Evolutionary conservation across 2,797 vertebrate genomes (phyloP).

Genomic region (Betta splendens): DNA sequence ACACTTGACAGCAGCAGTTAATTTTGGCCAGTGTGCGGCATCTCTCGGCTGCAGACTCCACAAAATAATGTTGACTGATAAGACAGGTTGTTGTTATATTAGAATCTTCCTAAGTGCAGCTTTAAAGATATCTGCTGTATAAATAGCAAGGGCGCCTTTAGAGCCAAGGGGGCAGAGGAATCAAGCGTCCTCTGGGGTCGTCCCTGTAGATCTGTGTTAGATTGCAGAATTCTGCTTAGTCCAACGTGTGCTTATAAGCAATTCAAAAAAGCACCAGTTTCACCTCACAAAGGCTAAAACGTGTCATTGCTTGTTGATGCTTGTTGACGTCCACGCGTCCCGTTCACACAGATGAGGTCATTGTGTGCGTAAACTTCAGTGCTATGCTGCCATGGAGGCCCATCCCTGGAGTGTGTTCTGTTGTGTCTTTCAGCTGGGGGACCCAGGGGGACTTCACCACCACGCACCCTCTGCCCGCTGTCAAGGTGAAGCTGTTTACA

Average conservation of each 20-base stretch:
- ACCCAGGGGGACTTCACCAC: constrained; percentile 98
- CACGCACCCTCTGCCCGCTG: constrained; percentile 95
- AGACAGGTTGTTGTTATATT: constrained; percentile 27
- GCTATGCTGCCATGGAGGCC: constrained; percentile 54
- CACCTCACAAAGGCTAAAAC: background rate
- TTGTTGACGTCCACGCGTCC: constrained; percentile 9
- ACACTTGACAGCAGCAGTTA: constrained; percentile 17
- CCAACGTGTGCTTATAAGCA: constrained; percentile 21
- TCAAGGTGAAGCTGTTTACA: constrained; percentile 99
- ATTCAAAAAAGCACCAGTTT: constrained; percentile 9
- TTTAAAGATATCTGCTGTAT: constrained; percentile 38
- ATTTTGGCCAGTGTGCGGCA: constrained; percentile 25
- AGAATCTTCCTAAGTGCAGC: constrained; percentile 22
- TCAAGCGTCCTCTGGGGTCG: constrained; percentile 13
- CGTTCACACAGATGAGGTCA: constrained; percentile 32
- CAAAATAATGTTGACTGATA: constrained; percentile 26
- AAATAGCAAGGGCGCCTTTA: constrained; percentile 47
- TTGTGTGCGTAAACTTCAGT: background rate
- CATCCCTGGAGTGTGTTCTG: constrained; percentile 63
- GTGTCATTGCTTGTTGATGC: background rate
- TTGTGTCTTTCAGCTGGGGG: constrained; percentile 90
- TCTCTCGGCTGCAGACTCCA: constrained; percentile 25
- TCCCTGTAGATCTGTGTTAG: constrained; percentile 17
- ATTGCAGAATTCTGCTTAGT: constrained; percentile 17
- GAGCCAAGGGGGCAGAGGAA: constrained; percentile 26